Percentiles rank a stretch among this genome's conserved stretches.
These are phyloP conservation scores for Orycteropus afer DNA, from an alignment of 2,113 vertebrate genomes.

Conservation along the genomic window DNA sequence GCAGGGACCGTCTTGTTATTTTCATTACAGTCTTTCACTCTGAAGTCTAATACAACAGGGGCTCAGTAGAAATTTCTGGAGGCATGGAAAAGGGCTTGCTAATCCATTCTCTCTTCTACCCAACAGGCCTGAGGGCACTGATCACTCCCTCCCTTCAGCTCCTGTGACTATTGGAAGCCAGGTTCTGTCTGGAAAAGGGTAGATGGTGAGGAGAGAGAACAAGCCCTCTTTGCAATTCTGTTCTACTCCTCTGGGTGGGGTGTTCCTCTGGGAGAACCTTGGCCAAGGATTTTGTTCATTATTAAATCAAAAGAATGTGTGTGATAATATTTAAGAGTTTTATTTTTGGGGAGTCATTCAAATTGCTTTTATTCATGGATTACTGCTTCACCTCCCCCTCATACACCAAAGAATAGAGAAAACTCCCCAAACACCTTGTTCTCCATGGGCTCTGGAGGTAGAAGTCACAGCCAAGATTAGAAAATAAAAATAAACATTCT, in stretches of 20 bases:
- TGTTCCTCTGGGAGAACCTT: not conserved
- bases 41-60: not conserved
- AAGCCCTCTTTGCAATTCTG: not conserved
- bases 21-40: not conserved
- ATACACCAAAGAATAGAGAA: not conserved
- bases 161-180: not conserved
- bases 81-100: not conserved
- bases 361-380: not conserved
- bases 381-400: not conserved
- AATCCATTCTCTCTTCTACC: not conserved
- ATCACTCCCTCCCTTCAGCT: not conserved
- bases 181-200: not conserved
- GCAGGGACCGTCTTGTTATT: not conserved
- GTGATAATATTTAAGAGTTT: not conserved
- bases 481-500: not conserved
- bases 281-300: not conserved
- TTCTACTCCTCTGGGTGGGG: not conserved
- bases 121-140: accelerated
- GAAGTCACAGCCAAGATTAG: not conserved
- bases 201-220: not conserved
- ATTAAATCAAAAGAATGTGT: not conserved
- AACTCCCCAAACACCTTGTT: not conserved
- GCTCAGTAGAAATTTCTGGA: not conserved
- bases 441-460: not conserved
- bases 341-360: not conserved